phyloP scores from a whole-genome alignment of 2,113 vertebrate genomes.

The Anhinga anhinga region DNA sequence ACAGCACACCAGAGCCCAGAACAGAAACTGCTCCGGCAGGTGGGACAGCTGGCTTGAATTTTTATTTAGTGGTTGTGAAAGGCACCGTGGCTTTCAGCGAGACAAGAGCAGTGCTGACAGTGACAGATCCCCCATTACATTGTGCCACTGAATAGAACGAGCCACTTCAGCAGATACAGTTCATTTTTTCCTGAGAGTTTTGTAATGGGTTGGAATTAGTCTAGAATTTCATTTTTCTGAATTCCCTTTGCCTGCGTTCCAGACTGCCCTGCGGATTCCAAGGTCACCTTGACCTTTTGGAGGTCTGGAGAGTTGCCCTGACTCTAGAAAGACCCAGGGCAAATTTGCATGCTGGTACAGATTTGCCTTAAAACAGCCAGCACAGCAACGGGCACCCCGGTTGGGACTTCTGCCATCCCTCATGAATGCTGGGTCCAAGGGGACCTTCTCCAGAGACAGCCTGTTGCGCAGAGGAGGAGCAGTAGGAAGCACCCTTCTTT shows the following conservation, averaged over 20 bases:
- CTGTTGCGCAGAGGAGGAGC: background rate
- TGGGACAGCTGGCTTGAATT: conserved; percentile 15
- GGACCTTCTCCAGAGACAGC: background rate
- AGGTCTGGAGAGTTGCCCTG: background rate
- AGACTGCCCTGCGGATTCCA: background rate
- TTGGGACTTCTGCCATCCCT: background rate
- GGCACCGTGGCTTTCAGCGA: background rate
- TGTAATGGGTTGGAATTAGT: background rate
- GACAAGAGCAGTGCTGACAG: conserved; percentile 42
- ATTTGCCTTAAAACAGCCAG: background rate
- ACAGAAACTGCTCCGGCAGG: background rate
- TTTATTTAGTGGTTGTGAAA: conserved; percentile 22
- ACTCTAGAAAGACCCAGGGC: background rate
- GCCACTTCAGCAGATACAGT: background rate
- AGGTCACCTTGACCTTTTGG: background rate
- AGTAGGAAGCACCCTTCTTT: background rate
- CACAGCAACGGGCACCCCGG: background rate
- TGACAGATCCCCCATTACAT: conserved; percentile 40
- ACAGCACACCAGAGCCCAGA: background rate
- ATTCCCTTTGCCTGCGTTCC: background rate
- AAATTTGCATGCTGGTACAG: background rate
- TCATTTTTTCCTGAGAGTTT: background rate
- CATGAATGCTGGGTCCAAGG: background rate
- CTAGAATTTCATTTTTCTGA: background rate
- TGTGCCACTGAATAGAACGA: conserved; percentile 16